phyloP scores from a whole-genome alignment of 2,797 vertebrate species.

The Triplophysa yarkandensis region DNA sequence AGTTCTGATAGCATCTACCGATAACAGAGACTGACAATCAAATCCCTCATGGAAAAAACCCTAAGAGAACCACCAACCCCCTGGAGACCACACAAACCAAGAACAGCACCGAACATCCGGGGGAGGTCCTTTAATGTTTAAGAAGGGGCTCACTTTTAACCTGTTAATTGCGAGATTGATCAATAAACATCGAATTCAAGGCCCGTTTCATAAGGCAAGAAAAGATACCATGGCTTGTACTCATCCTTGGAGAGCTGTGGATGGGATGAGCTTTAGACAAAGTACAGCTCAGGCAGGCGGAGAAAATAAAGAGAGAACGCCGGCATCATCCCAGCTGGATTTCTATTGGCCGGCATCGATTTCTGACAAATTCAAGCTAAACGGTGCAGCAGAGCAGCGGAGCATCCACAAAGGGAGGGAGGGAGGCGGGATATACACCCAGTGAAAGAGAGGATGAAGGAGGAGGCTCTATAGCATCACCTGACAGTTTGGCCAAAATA shows the following conservation, averaged over 20 bases:
- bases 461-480: constrained; percentile 11
- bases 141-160: constrained; percentile 18
- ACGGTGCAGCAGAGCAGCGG: constrained; percentile 5
- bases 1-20: constrained; percentile 30
- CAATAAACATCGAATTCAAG: constrained; percentile 23
- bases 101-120: constrained; percentile 16
- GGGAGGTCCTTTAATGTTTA: constrained; percentile 2
- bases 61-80: constrained; percentile 2
- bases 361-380: constrained; percentile 16
- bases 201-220: constrained; percentile 33
- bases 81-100: neutral
- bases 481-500: constrained; percentile 30
- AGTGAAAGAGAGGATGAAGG: constrained; percentile 1
- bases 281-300: neutral
- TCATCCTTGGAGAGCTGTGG: neutral
- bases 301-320: constrained; percentile 20
- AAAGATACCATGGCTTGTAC: neutral
- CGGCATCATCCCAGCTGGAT: constrained; percentile 19
- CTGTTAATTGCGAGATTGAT: constrained; percentile 24
- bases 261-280: constrained; percentile 8
- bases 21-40: constrained; percentile 40
- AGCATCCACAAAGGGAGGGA: constrained; percentile 15
- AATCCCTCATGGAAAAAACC: constrained; percentile 40
- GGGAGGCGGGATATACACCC: constrained; percentile 11
- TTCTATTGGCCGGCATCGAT: constrained; percentile 36